Evolutionary conservation across 2,888 invertebrate species (phyloP).

Genomic region (Eulithis testata): DNA sequence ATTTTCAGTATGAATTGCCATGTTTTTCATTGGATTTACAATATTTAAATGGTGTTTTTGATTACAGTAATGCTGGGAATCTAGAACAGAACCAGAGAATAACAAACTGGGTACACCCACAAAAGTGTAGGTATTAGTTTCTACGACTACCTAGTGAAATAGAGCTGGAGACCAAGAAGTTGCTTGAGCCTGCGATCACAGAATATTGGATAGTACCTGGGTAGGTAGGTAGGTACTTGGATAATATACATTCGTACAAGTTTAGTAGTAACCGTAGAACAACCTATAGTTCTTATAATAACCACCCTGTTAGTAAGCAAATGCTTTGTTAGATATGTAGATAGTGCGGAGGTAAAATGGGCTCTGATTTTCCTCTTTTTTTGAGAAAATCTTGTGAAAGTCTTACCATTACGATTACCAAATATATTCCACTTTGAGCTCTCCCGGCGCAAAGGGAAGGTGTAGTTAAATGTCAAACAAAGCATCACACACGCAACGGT

Average conservation of each 20-base stretch:
- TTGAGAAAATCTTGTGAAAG: neutral
- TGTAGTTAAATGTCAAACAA: conserved; percentile 67
- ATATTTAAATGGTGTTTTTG: conserved; percentile 41
- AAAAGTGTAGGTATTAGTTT: no score
- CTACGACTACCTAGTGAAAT: no score
- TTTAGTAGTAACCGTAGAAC: neutral
- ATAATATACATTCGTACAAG: neutral
- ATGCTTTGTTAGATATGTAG: no score
- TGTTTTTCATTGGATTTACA: conserved; percentile 54
- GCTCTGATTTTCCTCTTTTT: no score
- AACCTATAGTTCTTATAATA: no score
- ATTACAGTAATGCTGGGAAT: conserved; percentile 36
- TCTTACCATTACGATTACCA: conserved; percentile 21
- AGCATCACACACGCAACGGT: conserved; percentile 59
- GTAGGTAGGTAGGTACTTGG: no score
- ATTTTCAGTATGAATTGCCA: conserved; percentile 52
- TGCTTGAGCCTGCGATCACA: no score
- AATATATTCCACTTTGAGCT: conserved; percentile 39
- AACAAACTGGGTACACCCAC: no score
- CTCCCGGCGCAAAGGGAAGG: conserved; percentile 64
- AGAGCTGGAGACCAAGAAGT: no score
- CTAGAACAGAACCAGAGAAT: conserved; percentile 6
- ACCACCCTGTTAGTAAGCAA: no score
- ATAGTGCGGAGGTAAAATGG: no score
- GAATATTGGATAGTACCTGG: no score